Evolutionary conservation across 2,797 vertebrate species (phyloP), one percentile per base, ranked within the genome.

Genomic region (Melanotaenia pygmaea): DNA sequence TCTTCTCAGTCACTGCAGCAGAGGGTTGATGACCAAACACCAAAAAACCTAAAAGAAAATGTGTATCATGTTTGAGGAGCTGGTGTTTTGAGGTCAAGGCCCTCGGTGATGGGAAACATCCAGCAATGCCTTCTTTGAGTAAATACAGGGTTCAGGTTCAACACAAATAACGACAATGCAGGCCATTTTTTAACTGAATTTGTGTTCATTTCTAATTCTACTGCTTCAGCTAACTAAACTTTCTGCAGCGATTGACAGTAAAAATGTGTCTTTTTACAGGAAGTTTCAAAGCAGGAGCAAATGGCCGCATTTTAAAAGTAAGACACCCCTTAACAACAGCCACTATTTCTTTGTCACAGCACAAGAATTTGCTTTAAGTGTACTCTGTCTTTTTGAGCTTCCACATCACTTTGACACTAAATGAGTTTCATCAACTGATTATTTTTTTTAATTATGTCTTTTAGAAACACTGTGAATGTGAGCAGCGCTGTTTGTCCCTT

Each of bases 241-340:
- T 50, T n/a, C 64, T 81, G 45, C 51, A 54, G 28, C 64, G 57
- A 30, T 50, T 64, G 22, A 63, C 62, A 54, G 1, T 76, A 32
- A 60, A 56, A 38, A 1, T 72, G 10, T 82, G 8, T 86, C 24
- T 70, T 67, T 76, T 70, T 13, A 53, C 92, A 99, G 98, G 98
- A 77, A 99, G 97, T 81, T 99, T 99, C 93, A 98, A 98, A 92
- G 97, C 97, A 0, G 98, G 97, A 0, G 97, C 97, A 57, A 98
- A 98, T 0, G 98, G 98, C 14, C 95, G 96, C 34, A 98, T 99
- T 85, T 93, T 99, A 88, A 99, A 93, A 85, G 92, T 93, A 88
- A 88, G 85, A 57, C 11, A 1, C 45, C 0, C 10, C 24, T 72
- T 26, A 57, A 20, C 53, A 4, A 16, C 8, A 18, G 13, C 59